A percentile compares a stretch with the other conserved stretches of the same genome.
Conservation (phyloP, 2,113 vertebrate genomes). For the Hylia prasina region DNA sequence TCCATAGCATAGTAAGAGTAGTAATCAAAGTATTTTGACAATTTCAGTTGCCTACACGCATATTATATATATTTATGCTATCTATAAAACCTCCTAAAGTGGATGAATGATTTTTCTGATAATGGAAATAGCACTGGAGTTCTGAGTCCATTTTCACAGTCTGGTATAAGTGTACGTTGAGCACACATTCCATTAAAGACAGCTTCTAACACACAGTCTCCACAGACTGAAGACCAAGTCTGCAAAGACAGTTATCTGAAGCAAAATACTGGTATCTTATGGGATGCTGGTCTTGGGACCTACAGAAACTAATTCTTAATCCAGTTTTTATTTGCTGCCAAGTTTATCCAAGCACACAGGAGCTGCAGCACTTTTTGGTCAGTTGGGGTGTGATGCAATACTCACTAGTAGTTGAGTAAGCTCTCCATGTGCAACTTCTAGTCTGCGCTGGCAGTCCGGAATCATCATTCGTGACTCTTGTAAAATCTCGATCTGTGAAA, state of each 20-base stretch:
- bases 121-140: neutral
- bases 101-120: neutral
- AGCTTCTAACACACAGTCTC: neutral
- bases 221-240: neutral
- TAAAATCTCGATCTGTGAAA: conserved; percentile 85
- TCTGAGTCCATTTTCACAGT: neutral
- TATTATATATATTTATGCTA: neutral
- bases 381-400: neutral
- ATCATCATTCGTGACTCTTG: conserved; percentile 97
- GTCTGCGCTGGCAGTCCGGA: conserved; percentile 90
- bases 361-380: neutral
- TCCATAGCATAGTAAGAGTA: neutral
- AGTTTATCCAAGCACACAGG: neutral
- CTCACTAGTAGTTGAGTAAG: conserved; percentile 89
- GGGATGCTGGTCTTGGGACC: neutral
- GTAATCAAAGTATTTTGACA: neutral
- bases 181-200: neutral
- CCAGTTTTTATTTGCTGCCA: neutral
- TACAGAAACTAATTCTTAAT: neutral
- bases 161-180: neutral
- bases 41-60: neutral
- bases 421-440: conserved; percentile 82
- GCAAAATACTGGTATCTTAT: neutral
- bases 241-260: neutral
- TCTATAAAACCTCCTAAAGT: neutral